Evolutionary conservation across 2,797 vertebrate genomes (phyloP), one percentile per base, ranked within the genome.

Genomic region (Poliocrania exsul): DNA sequence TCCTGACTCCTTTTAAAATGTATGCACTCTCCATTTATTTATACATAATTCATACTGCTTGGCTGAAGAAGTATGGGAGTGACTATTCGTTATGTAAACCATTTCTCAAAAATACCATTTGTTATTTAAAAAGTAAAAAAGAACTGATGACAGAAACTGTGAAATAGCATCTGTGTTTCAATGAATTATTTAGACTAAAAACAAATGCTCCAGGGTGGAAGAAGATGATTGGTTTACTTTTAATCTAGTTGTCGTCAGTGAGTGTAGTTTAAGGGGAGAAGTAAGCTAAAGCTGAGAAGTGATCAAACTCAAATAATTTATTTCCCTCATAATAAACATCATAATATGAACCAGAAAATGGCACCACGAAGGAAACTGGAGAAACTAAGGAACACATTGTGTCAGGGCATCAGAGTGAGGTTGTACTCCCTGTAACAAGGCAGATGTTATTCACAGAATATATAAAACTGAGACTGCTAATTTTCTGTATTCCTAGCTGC

Each of bases 151-250:
- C 65, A 88, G 56, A 28, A 66, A 80, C 29, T 79, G 72, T 75
- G 92, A 93, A 91, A 91, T 72, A 33, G 33, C 79, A 75, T 91
- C 51, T 66, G 28, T 44, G 13, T 80, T 91, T 72, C 42, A 38
- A 62, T 90, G n/a, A 81, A 84, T 90, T 91, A 70, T 93, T 96
- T 90, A 95, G 58, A 50, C 31, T 78, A 33, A 91, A 90, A 57
- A 3, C 35, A 80, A 85, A 86, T 66, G 86, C 44, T 56, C 21
- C 40, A 75, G 24, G 17, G 24, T 70, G 24, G 62, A 82, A 89
- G 50, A 82, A 61, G 37, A 42, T 11, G 5, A 51, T 53, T 81
- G 11, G 81, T 95, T 85, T 71, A 51, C n/a, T 89, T 88, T 66
- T 79, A 89, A 51, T 62, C 65, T 86, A 46, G 4, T 21, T 75